Percentiles rank a stretch among this genome's conserved stretches.
These are phyloP conservation scores for Clangula hyemalis DNA, from an alignment of 2,797 vertebrate genomes.

Conservation along the genomic window DNA sequence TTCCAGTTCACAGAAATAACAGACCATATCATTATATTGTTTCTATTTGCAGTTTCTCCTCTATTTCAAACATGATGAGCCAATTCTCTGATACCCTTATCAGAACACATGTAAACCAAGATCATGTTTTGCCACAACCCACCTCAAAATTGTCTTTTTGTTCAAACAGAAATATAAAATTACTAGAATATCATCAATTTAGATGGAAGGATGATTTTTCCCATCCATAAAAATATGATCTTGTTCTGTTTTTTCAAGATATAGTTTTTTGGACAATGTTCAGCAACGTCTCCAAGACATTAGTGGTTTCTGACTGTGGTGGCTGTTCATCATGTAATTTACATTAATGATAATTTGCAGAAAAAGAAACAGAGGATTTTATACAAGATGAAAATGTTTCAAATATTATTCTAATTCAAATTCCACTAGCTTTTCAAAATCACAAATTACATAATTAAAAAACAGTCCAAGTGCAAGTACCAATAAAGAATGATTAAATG, in stretches of 20 bases:
- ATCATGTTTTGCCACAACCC: neutral
- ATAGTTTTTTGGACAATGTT: neutral
- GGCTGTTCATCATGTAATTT: neutral
- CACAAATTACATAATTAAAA: slow-evolving; percentile 14
- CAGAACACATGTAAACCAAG: neutral
- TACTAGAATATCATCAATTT: neutral
- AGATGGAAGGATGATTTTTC: neutral
- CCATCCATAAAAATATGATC: neutral
- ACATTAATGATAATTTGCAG: neutral
- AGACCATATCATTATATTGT: neutral
- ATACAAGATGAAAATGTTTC: neutral
- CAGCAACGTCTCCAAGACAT: neutral
- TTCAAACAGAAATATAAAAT: neutral
- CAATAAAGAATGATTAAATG: neutral
- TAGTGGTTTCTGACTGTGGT: neutral
- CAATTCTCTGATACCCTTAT: neutral
- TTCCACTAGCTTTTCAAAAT: neutral
- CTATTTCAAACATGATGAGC: neutral
- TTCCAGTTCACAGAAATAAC: neutral
- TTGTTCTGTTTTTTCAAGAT: neutral
- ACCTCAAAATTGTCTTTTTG: neutral
- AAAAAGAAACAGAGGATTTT: neutral
- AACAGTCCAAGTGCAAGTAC: neutral
- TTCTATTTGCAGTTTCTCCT: neutral
- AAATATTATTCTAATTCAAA: slow-evolving; percentile 5